Evolutionary conservation across 2,113 vertebrate species (phyloP), one percentile per base, ranked within the genome.

Genomic region (Tychaedon coryphoeus): DNA sequence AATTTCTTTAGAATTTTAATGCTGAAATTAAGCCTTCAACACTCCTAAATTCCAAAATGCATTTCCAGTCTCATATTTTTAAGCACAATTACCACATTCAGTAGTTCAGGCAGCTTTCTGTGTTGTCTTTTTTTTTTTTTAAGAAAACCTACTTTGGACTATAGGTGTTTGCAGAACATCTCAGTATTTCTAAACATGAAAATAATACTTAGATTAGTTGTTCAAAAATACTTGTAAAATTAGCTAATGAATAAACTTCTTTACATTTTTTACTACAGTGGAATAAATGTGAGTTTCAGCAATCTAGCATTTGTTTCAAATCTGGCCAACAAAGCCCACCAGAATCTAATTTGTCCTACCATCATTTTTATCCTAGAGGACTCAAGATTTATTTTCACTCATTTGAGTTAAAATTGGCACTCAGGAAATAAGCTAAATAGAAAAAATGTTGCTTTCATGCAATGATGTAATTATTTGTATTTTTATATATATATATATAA

Each of bases 301-400:
- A 57, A 24, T 71, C 5, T 14, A 3, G 4, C 48, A 12, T 51
- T 72, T 54, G 5, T 69, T 74, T 91, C 53, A 48, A 25, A 71
- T 1, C 0, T 28, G 36, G 4, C 24, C 15, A 36, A 10, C 8
- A 85, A 19, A 86, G 18, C 15, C n/a, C 28, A 53, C 2, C 2
- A 36, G 23, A 70, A 25, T 76, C 18, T 56, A 62, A 28, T 10
- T 1, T 0, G 22, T 64, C 16, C 11, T 29, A 43, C 6, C 11
- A 54, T 77, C 40, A 45, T 51, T 74, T 65, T 72, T 73, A 18
- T 75, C 86, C 14, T 92, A 6, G 5, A 45, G 6, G 16, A 54
- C 19, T 70, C 33, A 43, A 80, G 24, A 36, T 45, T 70, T 71
- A 45, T n/a, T 72, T 93, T 83, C 18, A 29, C 61, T 14, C 22